phyloP scores from a whole-genome alignment of 1,140 invertebrate genomes.

The Helicoverpa armigera region DNA sequence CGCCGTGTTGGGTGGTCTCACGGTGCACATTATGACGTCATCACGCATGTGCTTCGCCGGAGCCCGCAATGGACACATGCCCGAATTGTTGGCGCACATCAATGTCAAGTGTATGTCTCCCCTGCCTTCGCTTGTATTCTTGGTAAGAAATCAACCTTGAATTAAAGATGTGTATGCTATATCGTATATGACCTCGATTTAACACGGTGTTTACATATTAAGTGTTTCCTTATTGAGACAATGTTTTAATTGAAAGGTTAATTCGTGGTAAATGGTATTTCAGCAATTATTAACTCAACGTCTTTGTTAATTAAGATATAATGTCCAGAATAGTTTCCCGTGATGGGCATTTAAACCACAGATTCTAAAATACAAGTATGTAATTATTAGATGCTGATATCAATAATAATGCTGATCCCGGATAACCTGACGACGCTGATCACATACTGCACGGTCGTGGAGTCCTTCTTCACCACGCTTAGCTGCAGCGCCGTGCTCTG shows the following conservation, averaged over 20 bases:
- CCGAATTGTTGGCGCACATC: constrained; percentile 93
- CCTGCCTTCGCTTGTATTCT: constrained; percentile 93
- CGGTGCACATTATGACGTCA: constrained; percentile 96
- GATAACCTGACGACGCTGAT: constrained; percentile 96
- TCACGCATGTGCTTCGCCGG: constrained; percentile 97
- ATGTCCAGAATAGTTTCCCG: neutral
- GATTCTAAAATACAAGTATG: neutral
- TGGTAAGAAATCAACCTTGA: constrained; percentile 87
- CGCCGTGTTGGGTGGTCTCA: constrained; percentile 94
- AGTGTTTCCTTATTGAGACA: no score
- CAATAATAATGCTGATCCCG: constrained; percentile 94
- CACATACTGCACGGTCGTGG: constrained; percentile 97
- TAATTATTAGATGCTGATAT: constrained; percentile 90
- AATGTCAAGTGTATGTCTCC: constrained; percentile 94
- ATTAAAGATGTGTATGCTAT: neutral
- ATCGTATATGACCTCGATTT: neutral
- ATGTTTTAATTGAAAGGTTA: neutral
- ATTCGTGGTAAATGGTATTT: no score
- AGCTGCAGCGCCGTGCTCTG: constrained; percentile 96
- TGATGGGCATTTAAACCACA: no score
- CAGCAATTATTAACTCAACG: no score
- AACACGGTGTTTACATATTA: no score
- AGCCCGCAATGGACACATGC: constrained; percentile 96
- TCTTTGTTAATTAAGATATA: no score
- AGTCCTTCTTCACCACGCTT: constrained; percentile 96